These are phyloP conservation scores for Chloromyia formosa DNA, from an alignment of 2,888 invertebrate species.

Conservation along the genomic window DNA sequence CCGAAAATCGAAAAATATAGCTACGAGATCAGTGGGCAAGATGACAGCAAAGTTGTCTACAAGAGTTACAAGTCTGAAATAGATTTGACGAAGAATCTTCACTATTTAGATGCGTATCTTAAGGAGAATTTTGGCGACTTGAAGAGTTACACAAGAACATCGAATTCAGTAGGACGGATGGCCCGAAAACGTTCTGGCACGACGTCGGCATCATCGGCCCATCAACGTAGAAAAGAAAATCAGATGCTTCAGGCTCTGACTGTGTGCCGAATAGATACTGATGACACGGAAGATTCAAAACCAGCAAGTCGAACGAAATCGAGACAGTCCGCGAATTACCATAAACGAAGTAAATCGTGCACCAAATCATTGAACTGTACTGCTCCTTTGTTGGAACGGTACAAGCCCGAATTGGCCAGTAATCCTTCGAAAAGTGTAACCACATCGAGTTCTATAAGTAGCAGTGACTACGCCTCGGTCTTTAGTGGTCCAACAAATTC, in stretches of 20 bases:
- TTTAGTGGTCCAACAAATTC: conserved; percentile 59
- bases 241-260: conserved; percentile 48
- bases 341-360: conserved; percentile 59
- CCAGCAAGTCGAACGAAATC: background rate
- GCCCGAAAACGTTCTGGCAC: conserved; percentile 41
- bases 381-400: background rate
- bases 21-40: background rate
- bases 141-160: conserved; percentile 55
- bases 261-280: background rate
- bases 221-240: conserved; percentile 43
- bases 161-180: conserved; percentile 59
- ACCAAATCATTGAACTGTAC: conserved; percentile 52
- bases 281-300: conserved; percentile 10
- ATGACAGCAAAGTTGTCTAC: conserved; percentile 55
- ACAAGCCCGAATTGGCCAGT: conserved; percentile 1
- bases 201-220: conserved; percentile 48
- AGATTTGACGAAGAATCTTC: conserved; percentile 62
- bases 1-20: conserved; percentile 13
- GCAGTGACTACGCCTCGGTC: conserved; percentile 64
- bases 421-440: conserved; percentile 54
- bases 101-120: conserved; percentile 62
- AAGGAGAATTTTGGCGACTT: conserved; percentile 62
- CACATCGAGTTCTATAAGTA: conserved; percentile 61
- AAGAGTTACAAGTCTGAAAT: conserved; percentile 64
- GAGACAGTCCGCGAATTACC: conserved; percentile 47